A percentile compares a stretch with the other conserved stretches of the same genome.
These are phyloP conservation scores for Girardia tigrina DNA, from an alignment of 2,888 invertebrate species.

Conservation along the genomic window DNA sequence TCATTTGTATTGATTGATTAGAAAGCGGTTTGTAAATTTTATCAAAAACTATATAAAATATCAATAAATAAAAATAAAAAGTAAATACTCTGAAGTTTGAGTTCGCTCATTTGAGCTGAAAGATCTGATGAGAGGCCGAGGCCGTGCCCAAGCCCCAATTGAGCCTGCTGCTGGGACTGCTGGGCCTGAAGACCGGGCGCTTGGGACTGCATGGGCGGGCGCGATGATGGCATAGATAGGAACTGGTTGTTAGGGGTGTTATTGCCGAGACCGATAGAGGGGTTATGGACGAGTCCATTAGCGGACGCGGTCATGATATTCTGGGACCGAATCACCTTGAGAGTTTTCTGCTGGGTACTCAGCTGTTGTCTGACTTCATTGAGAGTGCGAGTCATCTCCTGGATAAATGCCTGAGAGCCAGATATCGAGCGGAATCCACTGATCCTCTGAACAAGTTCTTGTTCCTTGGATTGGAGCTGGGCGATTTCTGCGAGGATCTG, in stretches of 20 bases:
- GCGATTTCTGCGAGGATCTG: background rate
- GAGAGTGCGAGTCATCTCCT: constrained; percentile 17
- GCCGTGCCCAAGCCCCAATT: too few species aligned
- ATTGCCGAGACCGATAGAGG: background rate
- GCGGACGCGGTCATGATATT: too few species aligned
- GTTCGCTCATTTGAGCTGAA: constrained; percentile 8
- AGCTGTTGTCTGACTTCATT: background rate
- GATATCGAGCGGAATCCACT: background rate
- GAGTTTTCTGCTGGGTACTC: constrained; percentile 3
- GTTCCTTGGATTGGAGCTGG: background rate
- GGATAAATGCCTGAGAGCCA: constrained; percentile 9
- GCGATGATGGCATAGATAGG: background rate
- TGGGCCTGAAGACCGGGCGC: background rate
- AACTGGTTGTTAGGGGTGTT: background rate
- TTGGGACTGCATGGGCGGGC: background rate
- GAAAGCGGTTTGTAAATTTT: too few species aligned
- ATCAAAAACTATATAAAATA: background rate
- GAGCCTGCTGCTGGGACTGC: background rate
- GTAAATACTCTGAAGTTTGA: background rate
- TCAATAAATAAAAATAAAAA: background rate
- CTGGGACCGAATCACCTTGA: constrained; percentile 2
- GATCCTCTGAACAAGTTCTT: background rate
- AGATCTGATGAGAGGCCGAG: constrained; percentile 13
- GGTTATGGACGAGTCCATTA: too few species aligned
- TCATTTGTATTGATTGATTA: too few species aligned